phyloP scores from a whole-genome alignment of 2,797 vertebrate species.

The Malurus leucopterus region DNA sequence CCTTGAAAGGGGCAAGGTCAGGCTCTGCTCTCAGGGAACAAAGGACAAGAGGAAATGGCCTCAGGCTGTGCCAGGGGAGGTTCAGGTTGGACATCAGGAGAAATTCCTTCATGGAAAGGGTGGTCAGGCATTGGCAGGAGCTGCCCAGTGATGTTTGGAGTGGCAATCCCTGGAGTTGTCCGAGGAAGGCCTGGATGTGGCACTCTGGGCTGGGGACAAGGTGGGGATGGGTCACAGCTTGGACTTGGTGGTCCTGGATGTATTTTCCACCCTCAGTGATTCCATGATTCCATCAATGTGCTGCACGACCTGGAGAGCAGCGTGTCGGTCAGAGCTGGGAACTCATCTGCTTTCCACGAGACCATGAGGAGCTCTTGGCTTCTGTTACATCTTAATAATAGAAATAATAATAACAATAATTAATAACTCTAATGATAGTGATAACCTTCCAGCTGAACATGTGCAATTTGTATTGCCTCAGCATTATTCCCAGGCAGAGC shows the following conservation, averaged over 20 bases:
- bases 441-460: constrained; percentile 61
- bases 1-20: background rate
- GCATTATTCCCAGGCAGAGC: constrained; percentile 60
- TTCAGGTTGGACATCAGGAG: fast-evolving
- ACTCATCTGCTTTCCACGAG: background rate
- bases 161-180: background rate
- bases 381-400: constrained; percentile 36
- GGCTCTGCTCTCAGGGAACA: background rate
- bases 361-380: background rate
- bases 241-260: fast-evolving
- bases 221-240: background rate
- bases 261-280: background rate
- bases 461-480: constrained; percentile 61
- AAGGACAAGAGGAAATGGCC: background rate
- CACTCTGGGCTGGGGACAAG: background rate
- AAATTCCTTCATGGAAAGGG: background rate
- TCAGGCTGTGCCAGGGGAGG: too few species aligned
- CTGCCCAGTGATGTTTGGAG: background rate
- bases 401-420: constrained; percentile 61
- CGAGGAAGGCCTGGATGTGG: fast-evolving
- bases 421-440: constrained; percentile 59
- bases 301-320: background rate
- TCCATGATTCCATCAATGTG: fast-evolving
- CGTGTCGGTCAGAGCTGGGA: background rate
- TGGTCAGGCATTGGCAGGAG: fast-evolving